phyloP scores from a whole-genome alignment of 2,888 invertebrate genomes.

The Baronia brevicornis region DNA sequence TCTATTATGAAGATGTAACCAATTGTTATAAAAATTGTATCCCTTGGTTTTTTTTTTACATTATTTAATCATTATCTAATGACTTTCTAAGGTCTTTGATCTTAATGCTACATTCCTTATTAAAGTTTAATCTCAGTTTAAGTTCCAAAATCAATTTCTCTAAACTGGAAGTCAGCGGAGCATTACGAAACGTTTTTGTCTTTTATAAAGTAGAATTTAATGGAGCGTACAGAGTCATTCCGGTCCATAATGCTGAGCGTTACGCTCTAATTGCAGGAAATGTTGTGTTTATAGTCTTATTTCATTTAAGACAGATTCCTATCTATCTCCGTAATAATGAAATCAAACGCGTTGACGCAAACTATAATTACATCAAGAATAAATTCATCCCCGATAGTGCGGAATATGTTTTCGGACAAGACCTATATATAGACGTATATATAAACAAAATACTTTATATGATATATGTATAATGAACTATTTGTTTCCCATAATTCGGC shows the following conservation, averaged over 20 bases:
- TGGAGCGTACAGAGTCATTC: slow-evolving; percentile 49
- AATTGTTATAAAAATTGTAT: no score
- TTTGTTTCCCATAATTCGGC: no score
- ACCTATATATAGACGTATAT: no score
- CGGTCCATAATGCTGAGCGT: slow-evolving; percentile 32
- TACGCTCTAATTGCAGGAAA: slow-evolving; percentile 49
- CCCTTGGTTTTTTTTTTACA: slow-evolving; percentile 7
- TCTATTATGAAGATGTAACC: no score
- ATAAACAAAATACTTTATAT: no score
- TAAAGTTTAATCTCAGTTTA: slow-evolving; percentile 5
- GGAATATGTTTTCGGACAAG: no score
- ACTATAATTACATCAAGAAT: no score
- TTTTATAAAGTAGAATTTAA: slow-evolving; percentile 41
- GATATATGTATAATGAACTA: no score
- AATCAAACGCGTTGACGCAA: no score
- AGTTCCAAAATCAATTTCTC: slow-evolving; percentile 13
- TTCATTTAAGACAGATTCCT: background rate
- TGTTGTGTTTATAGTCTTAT: slow-evolving; percentile 20
- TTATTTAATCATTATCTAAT: slow-evolving; percentile 1
- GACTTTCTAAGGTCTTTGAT: slow-evolving; percentile 5
- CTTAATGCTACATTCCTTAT: slow-evolving; percentile 6
- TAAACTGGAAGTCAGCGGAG: slow-evolving; percentile 21
- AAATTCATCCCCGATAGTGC: no score
- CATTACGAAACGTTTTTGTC: slow-evolving; percentile 33
- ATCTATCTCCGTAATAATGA: slow-evolving; percentile 7